Evolutionary conservation across 2,888 invertebrate species (phyloP).

Genomic region (Trachelus iudaicus): DNA sequence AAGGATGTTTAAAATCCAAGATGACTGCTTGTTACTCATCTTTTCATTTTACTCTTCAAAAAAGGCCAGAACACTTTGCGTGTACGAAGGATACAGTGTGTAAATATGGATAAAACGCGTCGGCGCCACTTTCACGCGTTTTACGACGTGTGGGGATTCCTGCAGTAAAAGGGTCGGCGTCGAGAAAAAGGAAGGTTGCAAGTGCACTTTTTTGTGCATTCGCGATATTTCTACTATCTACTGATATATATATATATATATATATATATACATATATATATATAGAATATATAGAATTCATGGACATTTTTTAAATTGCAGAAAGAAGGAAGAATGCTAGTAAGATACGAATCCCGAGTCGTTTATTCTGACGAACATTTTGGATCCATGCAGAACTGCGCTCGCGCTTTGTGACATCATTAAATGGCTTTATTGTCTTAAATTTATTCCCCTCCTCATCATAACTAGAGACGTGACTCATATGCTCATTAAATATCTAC

Average conservation of each 20-base stretch:
- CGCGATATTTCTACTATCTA: not conserved
- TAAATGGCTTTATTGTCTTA: constrained; percentile 46
- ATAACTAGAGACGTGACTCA: constrained; percentile 37
- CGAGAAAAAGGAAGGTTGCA: not conserved
- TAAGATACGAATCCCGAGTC: not conserved
- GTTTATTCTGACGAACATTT: not conserved
- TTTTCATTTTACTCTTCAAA: constrained; percentile 11
- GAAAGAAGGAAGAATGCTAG: not conserved
- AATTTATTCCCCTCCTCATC: constrained; percentile 39
- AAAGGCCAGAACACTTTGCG: not conserved
- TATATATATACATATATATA: not conserved
- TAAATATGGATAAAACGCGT: not conserved
- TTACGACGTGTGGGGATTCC: not conserved
- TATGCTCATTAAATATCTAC: constrained; percentile 32
- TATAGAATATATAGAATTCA: not conserved
- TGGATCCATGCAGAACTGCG: constrained; percentile 7
- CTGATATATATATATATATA: not conserved
- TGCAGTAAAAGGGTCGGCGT: not conserved
- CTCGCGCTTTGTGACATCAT: constrained; percentile 28
- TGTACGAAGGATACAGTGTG: not conserved
- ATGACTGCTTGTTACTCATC: constrained; percentile 23
- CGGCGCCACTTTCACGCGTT: not conserved
- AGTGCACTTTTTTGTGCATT: not conserved
- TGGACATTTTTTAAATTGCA: not conserved
- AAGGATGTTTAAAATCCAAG: constrained; percentile 6